Evolutionary conservation across 2,888 invertebrate species (phyloP).

Genomic region (Cataglyphis livida): DNA sequence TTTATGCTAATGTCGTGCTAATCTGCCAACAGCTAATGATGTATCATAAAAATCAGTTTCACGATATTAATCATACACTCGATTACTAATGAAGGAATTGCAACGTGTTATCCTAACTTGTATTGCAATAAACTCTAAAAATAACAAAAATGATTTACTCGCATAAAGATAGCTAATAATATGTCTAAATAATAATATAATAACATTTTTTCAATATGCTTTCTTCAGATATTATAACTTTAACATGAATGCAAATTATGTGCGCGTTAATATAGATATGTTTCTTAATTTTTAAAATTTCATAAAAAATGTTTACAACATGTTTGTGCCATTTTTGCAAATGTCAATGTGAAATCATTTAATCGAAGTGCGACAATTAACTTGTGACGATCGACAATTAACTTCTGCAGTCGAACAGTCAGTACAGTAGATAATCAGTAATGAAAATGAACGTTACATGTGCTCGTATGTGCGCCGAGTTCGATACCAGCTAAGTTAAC

Average conservation of each 20-base stretch:
- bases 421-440: conserved; percentile 37
- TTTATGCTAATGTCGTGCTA: not conserved
- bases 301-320: not conserved
- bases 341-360: conserved; percentile 13
- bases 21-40: not conserved
- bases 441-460: conserved; percentile 49
- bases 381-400: conserved; percentile 6
- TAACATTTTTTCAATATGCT: not conserved
- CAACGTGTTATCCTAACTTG: not conserved
- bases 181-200: not conserved
- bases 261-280: not conserved
- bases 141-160: not conserved
- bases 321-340: not conserved
- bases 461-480: conserved; percentile 32
- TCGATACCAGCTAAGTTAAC: conserved; percentile 67
- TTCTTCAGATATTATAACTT: not conserved
- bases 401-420: conserved; percentile 33
- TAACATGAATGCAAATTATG: not conserved
- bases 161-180: not conserved
- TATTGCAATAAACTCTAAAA: not conserved
- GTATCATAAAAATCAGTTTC: conserved; percentile 5
- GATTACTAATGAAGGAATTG: not conserved
- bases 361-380: conserved; percentile 13
- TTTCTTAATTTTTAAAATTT: not conserved
- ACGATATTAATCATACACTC: not conserved